A percentile compares a stretch with the other conserved stretches of the same genome.
Evolutionary conservation across 2,888 invertebrate genomes (phyloP).

Genomic region (Linnaemya vulpina): DNA sequence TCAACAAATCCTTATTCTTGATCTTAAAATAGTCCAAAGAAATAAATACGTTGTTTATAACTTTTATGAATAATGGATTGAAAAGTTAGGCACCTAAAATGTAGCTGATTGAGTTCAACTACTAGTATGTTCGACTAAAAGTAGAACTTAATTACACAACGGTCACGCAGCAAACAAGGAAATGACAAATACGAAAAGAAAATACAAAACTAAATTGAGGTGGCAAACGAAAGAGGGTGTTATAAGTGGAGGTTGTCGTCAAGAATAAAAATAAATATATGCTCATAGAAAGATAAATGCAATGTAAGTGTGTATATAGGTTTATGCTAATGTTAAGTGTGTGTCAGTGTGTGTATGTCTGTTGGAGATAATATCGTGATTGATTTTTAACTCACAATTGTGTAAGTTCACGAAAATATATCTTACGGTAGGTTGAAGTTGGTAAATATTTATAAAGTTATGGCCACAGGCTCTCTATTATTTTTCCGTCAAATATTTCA

Average conservation of each 20-base stretch:
- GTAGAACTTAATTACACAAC: too few relatives aligned
- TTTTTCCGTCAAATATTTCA: too few relatives aligned
- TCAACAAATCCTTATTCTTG: too few relatives aligned
- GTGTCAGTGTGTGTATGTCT: too few relatives aligned
- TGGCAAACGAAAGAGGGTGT: slow-evolving; percentile 13
- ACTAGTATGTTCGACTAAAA: too few relatives aligned
- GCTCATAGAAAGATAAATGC: neutral
- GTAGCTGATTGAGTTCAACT: too few relatives aligned
- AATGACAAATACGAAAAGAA: slow-evolving; percentile 47
- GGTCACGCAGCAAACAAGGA: slow-evolving; percentile 36
- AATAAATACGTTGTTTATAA: too few relatives aligned
- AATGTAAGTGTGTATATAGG: neutral
- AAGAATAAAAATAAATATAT: slow-evolving; percentile 49
- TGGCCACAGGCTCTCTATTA: too few relatives aligned
- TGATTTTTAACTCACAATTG: neutral
- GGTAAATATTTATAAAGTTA: too few relatives aligned
- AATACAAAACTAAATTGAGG: slow-evolving; percentile 2
- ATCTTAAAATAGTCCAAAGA: too few relatives aligned
- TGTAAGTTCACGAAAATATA: neutral
- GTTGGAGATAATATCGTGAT: neutral
- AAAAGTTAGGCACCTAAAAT: too few relatives aligned
- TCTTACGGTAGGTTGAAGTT: neutral
- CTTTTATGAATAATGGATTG: too few relatives aligned
- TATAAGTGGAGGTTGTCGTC: slow-evolving; percentile 63
- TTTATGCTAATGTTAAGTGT: neutral